A percentile compares a stretch with the other conserved stretches of the same genome.
Evolutionary conservation across 2,888 invertebrate genomes (phyloP).

Genomic region (Amiota communis): DNA sequence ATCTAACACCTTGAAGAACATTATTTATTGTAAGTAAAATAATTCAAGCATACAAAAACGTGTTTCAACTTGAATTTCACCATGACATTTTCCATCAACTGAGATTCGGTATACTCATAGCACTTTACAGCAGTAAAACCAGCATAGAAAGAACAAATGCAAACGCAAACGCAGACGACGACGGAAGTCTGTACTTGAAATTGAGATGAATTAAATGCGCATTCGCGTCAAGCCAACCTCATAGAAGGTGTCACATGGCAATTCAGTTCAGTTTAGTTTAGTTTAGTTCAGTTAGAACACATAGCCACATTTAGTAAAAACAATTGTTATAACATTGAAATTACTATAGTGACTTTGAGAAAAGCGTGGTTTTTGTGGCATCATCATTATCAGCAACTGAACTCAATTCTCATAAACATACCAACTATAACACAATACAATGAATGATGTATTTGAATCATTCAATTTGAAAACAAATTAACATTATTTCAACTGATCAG

Average conservation of each 20-base stretch:
- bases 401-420: not conserved
- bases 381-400: not conserved
- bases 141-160: not conserved
- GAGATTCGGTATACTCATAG: not conserved
- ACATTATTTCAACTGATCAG: slow-evolving; percentile 52
- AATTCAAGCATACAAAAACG: slow-evolving; percentile 57
- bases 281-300: not conserved
- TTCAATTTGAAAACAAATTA: not conserved
- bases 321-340: too few species aligned
- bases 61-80: slow-evolving; percentile 28
- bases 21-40: slow-evolving; percentile 50
- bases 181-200: slow-evolving; percentile 25
- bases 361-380: too few species aligned
- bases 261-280: not conserved
- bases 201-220: too few species aligned
- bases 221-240: slow-evolving; percentile 7
- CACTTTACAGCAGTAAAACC: not conserved
- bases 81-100: not conserved
- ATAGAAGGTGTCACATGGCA: slow-evolving; percentile 7
- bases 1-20: slow-evolving; percentile 11
- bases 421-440: not conserved
- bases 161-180: not conserved
- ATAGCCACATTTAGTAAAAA: too few species aligned
- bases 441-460: not conserved
- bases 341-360: too few species aligned